Conservation (phyloP, 2,888 invertebrate genomes). For the Chalcosyrphus nemorum region DNA sequence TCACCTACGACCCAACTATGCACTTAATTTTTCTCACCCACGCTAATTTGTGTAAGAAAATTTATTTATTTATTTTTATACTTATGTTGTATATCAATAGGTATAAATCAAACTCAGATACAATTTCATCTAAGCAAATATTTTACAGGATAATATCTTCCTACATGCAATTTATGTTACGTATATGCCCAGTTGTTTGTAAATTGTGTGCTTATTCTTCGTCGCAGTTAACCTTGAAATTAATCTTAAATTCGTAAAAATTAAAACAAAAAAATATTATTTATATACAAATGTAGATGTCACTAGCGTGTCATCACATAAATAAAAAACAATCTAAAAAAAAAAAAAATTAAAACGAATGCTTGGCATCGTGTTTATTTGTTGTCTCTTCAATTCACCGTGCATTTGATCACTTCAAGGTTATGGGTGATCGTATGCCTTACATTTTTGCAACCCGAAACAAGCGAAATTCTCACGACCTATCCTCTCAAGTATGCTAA, state of each 20-base stretch:
- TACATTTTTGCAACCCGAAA: background rate
- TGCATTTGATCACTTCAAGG: slow-evolving; percentile 38
- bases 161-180: slow-evolving; percentile 2
- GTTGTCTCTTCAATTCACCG: background rate
- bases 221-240: background rate
- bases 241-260: background rate
- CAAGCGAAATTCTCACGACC: slow-evolving; percentile 9
- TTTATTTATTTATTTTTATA: too few species aligned
- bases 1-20: too few species aligned
- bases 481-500: background rate
- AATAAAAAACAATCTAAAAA: background rate
- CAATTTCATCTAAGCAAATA: too few species aligned
- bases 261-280: background rate
- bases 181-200: background rate
- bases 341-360: background rate
- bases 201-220: background rate
- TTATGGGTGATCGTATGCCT: slow-evolving; percentile 20
- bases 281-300: background rate
- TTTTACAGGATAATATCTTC: too few species aligned
- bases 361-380: background rate
- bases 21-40: too few species aligned
- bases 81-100: too few species aligned
- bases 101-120: too few species aligned
- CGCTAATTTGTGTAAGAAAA: too few species aligned
- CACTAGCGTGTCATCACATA: slow-evolving; percentile 19